phyloP scores from a whole-genome alignment of 2,113 vertebrate genomes.

The Oreotragus oreotragus region DNA sequence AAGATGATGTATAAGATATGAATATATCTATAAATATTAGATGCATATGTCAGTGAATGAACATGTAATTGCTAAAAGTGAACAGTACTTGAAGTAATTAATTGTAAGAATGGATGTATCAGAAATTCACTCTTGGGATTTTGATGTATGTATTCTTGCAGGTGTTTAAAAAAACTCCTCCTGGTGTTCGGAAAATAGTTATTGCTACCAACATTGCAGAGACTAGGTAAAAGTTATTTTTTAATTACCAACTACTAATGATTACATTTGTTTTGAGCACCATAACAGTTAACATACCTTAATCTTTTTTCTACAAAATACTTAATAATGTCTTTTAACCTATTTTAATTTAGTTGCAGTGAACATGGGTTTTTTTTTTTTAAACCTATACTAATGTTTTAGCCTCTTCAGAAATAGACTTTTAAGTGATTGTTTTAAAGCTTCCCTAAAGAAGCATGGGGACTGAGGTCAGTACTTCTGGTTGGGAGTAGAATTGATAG shows the following conservation, averaged over 20 bases:
- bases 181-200: conserved; percentile 96
- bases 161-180: conserved; percentile 96
- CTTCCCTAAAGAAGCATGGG: background rate
- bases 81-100: background rate
- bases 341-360: background rate
- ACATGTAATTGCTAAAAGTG: background rate
- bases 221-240: conserved; percentile 87
- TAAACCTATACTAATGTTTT: background rate
- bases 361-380: background rate
- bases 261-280: background rate
- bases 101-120: background rate
- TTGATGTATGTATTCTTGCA: conserved; percentile 75
- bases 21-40: background rate
- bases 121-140: background rate
- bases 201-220: conserved; percentile 99
- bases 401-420: background rate
- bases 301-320: background rate
- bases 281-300: background rate
- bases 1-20: background rate
- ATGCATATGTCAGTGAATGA: background rate
- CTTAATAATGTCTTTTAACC: background rate
- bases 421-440: background rate
- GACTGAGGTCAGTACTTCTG: background rate
- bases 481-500: background rate
- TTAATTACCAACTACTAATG: background rate